These are phyloP conservation scores for Loxodonta africana DNA, from an alignment of 2,113 vertebrate species.

Conservation along the genomic window DNA sequence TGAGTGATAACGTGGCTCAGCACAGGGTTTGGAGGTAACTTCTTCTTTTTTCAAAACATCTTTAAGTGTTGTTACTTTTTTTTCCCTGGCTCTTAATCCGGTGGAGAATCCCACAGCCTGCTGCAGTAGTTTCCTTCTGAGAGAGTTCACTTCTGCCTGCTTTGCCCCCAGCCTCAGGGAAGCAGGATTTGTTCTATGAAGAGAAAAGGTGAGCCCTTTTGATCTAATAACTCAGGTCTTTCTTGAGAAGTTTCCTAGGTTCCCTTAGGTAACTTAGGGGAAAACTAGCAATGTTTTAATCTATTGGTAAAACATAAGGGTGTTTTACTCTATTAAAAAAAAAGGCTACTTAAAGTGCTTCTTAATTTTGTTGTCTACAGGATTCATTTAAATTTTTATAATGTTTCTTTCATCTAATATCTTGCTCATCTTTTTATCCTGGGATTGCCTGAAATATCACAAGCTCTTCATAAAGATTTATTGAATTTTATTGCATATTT, in stretches of 20 bases:
- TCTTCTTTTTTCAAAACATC: neutral
- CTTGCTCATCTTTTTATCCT: neutral
- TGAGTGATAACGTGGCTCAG: neutral
- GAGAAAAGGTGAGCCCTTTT: neutral
- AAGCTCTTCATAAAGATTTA: neutral
- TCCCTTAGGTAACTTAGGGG: neutral
- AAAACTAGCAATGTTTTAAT: neutral
- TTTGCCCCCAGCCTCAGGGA: neutral
- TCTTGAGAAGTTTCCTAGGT: neutral
- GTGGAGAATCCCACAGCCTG: neutral
- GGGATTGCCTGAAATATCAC: neutral
- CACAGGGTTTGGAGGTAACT: neutral
- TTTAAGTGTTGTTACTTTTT: neutral
- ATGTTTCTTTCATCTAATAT: neutral
- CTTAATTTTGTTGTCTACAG: neutral
- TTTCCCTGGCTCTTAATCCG: neutral
- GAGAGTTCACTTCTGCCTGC: neutral
- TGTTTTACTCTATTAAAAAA: neutral
- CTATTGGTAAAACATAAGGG: neutral
- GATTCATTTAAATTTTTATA: neutral
- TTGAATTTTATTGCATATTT: slow-evolving; percentile 27
- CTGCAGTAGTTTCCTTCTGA: neutral
- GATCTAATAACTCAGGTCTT: neutral
- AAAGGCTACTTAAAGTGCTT: neutral
- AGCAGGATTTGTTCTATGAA: neutral